Evolutionary conservation across 2,888 invertebrate species (phyloP).

Genomic region (Parnassius smintheus): DNA sequence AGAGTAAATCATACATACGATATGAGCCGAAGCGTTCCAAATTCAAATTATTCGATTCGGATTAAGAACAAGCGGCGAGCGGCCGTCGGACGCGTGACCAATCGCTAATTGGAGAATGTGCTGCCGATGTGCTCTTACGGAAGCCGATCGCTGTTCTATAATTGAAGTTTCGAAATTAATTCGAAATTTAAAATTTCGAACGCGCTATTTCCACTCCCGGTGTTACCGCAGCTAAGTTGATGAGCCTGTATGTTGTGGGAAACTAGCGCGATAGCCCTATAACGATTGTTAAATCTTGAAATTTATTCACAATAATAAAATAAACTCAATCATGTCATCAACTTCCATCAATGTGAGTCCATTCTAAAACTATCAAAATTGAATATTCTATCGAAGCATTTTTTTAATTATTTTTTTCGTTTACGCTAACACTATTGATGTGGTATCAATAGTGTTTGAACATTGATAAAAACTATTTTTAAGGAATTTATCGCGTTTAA

Average conservation of each 20-base stretch:
- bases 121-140: conserved; percentile 73
- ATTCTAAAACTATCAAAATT: conserved; percentile 10
- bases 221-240: conserved; percentile 40
- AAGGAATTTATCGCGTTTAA: too few species aligned
- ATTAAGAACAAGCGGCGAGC: conserved; percentile 61
- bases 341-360: conserved; percentile 8
- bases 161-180: conserved; percentile 74
- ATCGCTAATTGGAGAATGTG: conserved; percentile 79
- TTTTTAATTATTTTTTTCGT: too few species aligned
- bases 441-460: too few species aligned
- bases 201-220: conserved; percentile 59
- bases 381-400: not conserved
- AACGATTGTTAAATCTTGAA: conserved; percentile 30
- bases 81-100: conserved; percentile 74
- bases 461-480: too few species aligned
- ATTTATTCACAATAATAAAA: conserved; percentile 25
- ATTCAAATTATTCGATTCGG: conserved; percentile 74
- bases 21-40: conserved; percentile 63
- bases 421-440: too few species aligned
- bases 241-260: conserved; percentile 35
- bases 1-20: conserved; percentile 38
- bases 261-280: conserved; percentile 34
- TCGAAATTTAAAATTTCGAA: conserved; percentile 67
- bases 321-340: conserved; percentile 19
- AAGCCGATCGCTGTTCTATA: conserved; percentile 73